Percentiles rank a stretch among this genome's conserved stretches.
Conservation (phyloP, 2,888 invertebrate genomes). For the Hyppa rectilinea region DNA sequence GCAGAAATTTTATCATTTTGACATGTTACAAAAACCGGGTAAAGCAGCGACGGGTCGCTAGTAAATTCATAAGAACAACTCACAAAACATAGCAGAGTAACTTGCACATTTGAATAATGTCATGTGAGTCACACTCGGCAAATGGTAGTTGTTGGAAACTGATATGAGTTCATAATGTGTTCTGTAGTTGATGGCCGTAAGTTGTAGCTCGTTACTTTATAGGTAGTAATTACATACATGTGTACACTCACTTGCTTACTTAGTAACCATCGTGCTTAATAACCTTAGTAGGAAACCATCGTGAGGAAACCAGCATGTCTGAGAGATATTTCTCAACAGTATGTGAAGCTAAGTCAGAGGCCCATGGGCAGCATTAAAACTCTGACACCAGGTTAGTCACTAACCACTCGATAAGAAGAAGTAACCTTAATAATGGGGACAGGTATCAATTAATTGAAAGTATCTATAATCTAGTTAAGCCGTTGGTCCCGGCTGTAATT, state of each 20-base stretch:
- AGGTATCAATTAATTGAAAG: too few species aligned
- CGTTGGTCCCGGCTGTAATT: too few species aligned
- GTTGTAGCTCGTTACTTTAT: constrained; percentile 1
- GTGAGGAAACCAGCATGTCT: too few species aligned
- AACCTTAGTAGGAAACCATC: too few species aligned
- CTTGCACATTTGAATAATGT: constrained; percentile 8
- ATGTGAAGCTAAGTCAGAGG: too few species aligned
- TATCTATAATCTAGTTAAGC: too few species aligned
- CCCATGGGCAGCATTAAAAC: too few species aligned
- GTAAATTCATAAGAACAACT: not conserved
- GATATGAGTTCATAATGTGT: constrained; percentile 26
- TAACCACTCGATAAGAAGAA: too few species aligned
- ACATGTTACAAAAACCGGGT: not conserved
- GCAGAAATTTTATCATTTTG: not conserved
- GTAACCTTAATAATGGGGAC: too few species aligned
- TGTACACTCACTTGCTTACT: not conserved
- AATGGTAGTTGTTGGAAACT: constrained; percentile 29
- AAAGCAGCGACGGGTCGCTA: not conserved
- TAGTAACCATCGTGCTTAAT: too few species aligned
- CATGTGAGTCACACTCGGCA: constrained; percentile 1
- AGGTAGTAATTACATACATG: not conserved
- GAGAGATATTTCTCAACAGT: too few species aligned
- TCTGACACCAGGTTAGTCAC: too few species aligned
- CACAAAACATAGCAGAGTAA: not conserved
- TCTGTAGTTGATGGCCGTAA: constrained; percentile 11